phyloP scores from a whole-genome alignment of 2,888 invertebrate genomes.

The Idaea dimidiata region DNA sequence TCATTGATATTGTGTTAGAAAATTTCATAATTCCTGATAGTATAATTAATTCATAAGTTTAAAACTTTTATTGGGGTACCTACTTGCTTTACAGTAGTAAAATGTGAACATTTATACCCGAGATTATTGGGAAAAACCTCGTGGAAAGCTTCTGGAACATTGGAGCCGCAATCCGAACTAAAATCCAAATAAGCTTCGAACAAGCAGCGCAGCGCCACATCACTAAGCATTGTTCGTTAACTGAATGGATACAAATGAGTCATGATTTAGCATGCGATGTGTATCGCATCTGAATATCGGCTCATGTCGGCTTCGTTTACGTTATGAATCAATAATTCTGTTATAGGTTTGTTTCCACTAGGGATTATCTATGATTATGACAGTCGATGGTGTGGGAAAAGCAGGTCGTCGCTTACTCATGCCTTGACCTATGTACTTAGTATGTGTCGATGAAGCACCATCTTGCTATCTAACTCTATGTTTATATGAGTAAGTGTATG shows the following conservation, averaged over 20 bases:
- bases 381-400: conserved; percentile 20
- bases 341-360: conserved; percentile 52
- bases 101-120: background rate
- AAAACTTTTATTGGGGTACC: conserved; percentile 3
- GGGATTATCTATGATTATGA: conserved; percentile 35
- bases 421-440: too few species aligned
- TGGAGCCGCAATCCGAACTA: conserved; percentile 34
- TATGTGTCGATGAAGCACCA: too few species aligned
- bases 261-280: conserved; percentile 62
- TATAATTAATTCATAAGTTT: background rate
- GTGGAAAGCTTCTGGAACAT: background rate
- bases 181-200: conserved; percentile 50
- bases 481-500: too few species aligned
- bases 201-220: conserved; percentile 46
- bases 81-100: background rate
- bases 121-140: background rate
- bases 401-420: background rate
- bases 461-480: too few species aligned
- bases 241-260: conserved; percentile 72
- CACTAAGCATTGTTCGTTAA: conserved; percentile 61
- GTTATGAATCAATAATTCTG: conserved; percentile 58
- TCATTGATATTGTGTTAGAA: conserved; percentile 29
- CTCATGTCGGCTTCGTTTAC: conserved; percentile 49
- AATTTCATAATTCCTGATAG: conserved; percentile 1
- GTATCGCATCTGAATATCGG: conserved; percentile 57